These are phyloP conservation scores for Arctia plantaginis DNA, from an alignment of 2,888 invertebrate species.

Conservation along the genomic window DNA sequence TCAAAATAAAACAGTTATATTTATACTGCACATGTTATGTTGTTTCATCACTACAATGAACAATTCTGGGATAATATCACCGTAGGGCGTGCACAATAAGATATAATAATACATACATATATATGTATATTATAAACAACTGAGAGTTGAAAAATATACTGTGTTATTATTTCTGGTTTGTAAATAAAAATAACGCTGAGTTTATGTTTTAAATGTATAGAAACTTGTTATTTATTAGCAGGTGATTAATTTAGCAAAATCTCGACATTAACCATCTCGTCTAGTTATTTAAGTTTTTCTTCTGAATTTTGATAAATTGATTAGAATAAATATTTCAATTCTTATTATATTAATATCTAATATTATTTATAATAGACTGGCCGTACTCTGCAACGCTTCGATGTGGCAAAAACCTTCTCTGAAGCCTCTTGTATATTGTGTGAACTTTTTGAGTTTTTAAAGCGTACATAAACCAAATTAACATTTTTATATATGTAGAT, in stretches of 20 bases:
- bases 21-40: neutral
- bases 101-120: neutral
- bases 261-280: neutral
- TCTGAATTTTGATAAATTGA: neutral
- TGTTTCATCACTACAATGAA: constrained; percentile 6
- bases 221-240: neutral
- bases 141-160: neutral
- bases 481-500: too few species aligned
- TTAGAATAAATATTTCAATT: neutral
- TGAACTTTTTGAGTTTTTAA: too few species aligned
- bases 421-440: too few species aligned
- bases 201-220: neutral
- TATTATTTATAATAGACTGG: neutral
- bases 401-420: too few species aligned
- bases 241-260: neutral
- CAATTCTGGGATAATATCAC: constrained; percentile 9
- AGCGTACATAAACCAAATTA: too few species aligned
- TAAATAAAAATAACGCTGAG: neutral
- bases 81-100: neutral
- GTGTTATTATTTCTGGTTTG: neutral
- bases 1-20: constrained; percentile 1
- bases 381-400: too few species aligned
- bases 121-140: constrained; percentile 1
- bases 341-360: neutral
- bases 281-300: neutral